These are phyloP conservation scores for Ondatra zibethicus DNA, from an alignment of 2,113 vertebrate genomes.

Conservation along the genomic window DNA sequence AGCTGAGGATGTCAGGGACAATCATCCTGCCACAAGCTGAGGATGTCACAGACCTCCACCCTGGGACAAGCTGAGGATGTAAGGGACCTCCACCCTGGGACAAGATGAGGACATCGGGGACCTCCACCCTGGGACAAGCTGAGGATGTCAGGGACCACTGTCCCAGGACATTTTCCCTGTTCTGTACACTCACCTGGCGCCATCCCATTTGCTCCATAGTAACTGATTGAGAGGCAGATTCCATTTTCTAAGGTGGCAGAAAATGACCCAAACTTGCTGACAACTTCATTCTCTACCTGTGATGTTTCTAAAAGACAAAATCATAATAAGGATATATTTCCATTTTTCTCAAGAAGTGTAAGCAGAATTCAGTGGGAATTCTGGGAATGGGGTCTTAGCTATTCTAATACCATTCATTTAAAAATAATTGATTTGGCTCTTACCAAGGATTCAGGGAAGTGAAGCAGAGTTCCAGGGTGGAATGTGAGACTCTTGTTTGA, in stretches of 20 bases:
- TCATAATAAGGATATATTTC: background rate
- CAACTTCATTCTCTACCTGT: slow-evolving; percentile 56
- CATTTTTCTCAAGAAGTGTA: slow-evolving; percentile 42
- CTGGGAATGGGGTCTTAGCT: background rate
- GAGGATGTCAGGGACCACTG: background rate
- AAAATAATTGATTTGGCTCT: background rate
- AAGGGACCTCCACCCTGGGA: too few species aligned
- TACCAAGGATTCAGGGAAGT: too few species aligned
- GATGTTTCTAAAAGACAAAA: slow-evolving; percentile 75
- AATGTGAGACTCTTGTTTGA: background rate
- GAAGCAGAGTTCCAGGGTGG: background rate
- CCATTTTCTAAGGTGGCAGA: slow-evolving; percentile 92
- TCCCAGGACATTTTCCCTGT: slow-evolving; percentile 48
- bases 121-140: background rate
- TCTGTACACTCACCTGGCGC: slow-evolving; percentile 86
- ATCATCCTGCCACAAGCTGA: too few species aligned
- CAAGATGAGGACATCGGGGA: too few species aligned
- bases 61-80: too few species aligned
- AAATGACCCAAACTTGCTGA: slow-evolving; percentile 91
- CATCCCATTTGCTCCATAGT: slow-evolving; percentile 89
- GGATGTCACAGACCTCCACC: rapidly evolving
- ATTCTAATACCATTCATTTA: background rate
- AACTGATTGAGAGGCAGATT: slow-evolving; percentile 93
- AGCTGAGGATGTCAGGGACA: too few species aligned
- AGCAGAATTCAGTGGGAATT: background rate